Evolutionary conservation across 2,888 invertebrate species (phyloP), one percentile per base, ranked within the genome.

Genomic region (Charanyca ferruginea): DNA sequence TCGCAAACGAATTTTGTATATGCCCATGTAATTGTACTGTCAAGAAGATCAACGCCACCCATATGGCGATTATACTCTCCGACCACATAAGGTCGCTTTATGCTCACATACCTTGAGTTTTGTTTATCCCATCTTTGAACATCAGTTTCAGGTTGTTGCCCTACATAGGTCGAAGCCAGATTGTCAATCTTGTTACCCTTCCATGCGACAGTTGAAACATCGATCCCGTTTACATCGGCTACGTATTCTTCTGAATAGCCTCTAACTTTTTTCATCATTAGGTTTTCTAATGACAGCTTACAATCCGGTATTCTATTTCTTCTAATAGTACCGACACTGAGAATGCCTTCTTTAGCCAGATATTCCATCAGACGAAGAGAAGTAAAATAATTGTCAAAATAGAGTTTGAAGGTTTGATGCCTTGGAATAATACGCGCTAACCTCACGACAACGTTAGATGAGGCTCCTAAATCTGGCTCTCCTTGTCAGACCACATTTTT

Each of bases 21-120:
- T 23, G 0, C 23, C 53, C 53, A 53, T 53, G 53, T 51, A 51
- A 35, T 60, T 60, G n/a, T 59, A 52, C 52, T 38, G 35, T 53
- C 52, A 35, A 2, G 38, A n/a, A n/a, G n/a, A n/a, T n/a, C 52
- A 0, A 53, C 23, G 16, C n/a, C n/a, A n/a, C n/a, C n/a, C n/a
- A n/a, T n/a, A n/a, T n/a, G n/a, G n/a, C n/a, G n/a, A n/a, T n/a
- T n/a, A n/a, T n/a, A n/a, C n/a, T n/a, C n/a, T n/a, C n/a, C n/a
- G n/a, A n/a, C n/a, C n/a, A n/a, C n/a, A n/a, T 53, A 5, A 11
- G 53, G 53, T 23, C 38, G 22, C 6, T 41, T 53, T 53, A 53
- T 53, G 5, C 0, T 52, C 8, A 38, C 22, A 16, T 53, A 53
- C n/a, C 2, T 41, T 23, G 53, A 23, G 0, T 53, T 41, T 6